Conservation (phyloP, 1,140 invertebrate genomes). For the Leptinotarsa defecta region DNA sequence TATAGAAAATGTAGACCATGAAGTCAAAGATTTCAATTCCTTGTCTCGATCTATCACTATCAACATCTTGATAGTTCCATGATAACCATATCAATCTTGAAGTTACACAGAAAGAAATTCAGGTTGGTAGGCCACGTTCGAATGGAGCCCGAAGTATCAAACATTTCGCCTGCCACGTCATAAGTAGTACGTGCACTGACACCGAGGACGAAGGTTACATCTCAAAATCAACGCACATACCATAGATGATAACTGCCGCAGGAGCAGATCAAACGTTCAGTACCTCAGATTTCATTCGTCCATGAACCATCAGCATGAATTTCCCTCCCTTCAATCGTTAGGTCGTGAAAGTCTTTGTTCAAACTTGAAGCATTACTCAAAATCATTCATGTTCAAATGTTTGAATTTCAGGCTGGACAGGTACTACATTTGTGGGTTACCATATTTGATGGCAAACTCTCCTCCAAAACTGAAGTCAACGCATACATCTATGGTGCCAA, state of each 20-base stretch:
- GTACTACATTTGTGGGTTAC: conserved; percentile 73
- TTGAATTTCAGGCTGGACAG: conserved; percentile 64
- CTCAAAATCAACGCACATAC: background rate
- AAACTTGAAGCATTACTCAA: background rate
- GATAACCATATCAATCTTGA: background rate
- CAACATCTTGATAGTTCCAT: background rate
- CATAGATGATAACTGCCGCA: background rate
- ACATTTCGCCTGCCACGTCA: too few species aligned
- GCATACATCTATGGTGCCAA: conserved; percentile 63
- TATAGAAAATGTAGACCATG: too few species aligned
- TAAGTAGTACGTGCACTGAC: too few species aligned
- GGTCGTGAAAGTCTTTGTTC: too few species aligned
- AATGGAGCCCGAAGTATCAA: background rate
- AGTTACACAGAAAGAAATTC: background rate
- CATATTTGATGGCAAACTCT: conserved; percentile 68
- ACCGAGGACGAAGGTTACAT: too few species aligned
- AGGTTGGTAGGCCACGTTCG: too few species aligned
- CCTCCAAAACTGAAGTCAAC: conserved; percentile 73
- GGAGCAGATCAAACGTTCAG: too few species aligned
- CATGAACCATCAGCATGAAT: too few species aligned
- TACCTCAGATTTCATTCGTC: too few species aligned
- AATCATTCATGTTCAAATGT: background rate
- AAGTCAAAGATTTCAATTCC: too few species aligned
- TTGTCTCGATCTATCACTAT: too few species aligned
- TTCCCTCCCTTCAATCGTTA: too few species aligned